Percentiles rank a stretch among this genome's conserved stretches.
Conservation (phyloP, 2,113 vertebrate genomes). For the Ciconia boyciana region DNA sequence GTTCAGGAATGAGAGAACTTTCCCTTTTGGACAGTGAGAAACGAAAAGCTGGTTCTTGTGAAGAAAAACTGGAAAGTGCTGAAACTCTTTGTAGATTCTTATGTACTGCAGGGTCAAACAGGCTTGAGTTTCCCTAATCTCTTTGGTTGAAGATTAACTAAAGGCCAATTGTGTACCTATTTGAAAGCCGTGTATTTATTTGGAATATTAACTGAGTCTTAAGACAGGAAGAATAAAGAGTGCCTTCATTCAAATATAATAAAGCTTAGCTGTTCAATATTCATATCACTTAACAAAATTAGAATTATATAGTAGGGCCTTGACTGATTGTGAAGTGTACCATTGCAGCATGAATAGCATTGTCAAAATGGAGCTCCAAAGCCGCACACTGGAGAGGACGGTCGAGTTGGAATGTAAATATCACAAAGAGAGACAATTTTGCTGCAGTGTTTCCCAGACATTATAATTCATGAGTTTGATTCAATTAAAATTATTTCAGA, state of each 20-base stretch:
- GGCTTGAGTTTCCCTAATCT: background rate
- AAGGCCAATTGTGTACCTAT: constrained; percentile 6
- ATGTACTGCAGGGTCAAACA: background rate
- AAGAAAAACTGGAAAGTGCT: background rate
- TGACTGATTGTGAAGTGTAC: background rate
- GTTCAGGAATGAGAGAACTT: background rate
- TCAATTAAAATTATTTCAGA: constrained; percentile 61
- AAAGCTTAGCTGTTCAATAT: constrained; percentile 23
- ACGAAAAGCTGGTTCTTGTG: background rate
- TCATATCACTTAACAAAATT: constrained; percentile 23
- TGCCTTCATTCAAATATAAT: background rate
- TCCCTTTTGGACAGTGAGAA: background rate
- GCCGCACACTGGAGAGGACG: background rate
- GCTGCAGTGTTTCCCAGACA: background rate
- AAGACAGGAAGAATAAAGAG: constrained; percentile 8
- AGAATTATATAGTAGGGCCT: background rate
- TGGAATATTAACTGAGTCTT: constrained; percentile 21
- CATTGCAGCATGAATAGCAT: background rate
- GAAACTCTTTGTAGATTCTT: background rate
- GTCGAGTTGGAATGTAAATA: constrained; percentile 21
- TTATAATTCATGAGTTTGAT: constrained; percentile 9
- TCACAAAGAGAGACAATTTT: background rate
- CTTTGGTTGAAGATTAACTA: background rate
- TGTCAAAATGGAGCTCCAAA: constrained; percentile 4
- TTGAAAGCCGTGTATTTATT: constrained; percentile 5